Percentiles rank a stretch among this genome's conserved stretches.
Conservation (phyloP, 2,888 invertebrate species). For the Thereva nobilitata region DNA sequence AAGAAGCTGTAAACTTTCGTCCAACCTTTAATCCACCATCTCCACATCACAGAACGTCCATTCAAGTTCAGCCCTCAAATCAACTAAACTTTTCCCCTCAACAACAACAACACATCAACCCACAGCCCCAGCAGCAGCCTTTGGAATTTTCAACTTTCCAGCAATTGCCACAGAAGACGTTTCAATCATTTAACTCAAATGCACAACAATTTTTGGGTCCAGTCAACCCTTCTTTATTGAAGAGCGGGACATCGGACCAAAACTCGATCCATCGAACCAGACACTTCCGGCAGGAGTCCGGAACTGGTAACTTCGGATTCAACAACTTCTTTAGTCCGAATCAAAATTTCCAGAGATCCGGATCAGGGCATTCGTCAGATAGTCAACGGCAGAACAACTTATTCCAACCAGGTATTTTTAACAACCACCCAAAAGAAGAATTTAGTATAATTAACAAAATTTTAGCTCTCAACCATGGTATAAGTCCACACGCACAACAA, state of each 20-base stretch:
- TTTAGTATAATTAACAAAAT: constrained; percentile 81
- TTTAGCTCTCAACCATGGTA: constrained; percentile 75
- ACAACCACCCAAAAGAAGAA: constrained; percentile 69
- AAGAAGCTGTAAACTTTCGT: constrained; percentile 61
- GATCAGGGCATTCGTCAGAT: constrained; percentile 11
- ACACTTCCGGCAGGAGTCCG: constrained; percentile 63
- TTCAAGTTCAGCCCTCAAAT: constrained; percentile 53
- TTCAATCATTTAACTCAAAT: constrained; percentile 48
- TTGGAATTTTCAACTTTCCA: constrained; percentile 49
- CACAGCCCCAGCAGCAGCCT: constrained; percentile 43
- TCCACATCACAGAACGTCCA: constrained; percentile 35
- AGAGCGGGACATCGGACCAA: constrained; percentile 45
- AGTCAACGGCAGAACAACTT: constrained; percentile 68
- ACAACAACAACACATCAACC: constrained; percentile 42
- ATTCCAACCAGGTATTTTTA: constrained; percentile 57
- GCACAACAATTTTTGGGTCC: constrained; percentile 43
- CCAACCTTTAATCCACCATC: constrained; percentile 45
- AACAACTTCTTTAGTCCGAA: constrained; percentile 54
- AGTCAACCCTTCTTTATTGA: constrained; percentile 47
- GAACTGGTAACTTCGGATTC: constrained; percentile 68
- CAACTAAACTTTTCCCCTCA: constrained; percentile 53
- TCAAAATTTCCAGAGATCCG: background rate
- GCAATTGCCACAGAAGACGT: constrained; percentile 49
- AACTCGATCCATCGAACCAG: constrained; percentile 53
- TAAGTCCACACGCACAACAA: constrained; percentile 58